Evolutionary conservation across 2,113 vertebrate species (phyloP), one percentile per base, ranked within the genome.

Genomic region (Vulpes ferrilata): DNA sequence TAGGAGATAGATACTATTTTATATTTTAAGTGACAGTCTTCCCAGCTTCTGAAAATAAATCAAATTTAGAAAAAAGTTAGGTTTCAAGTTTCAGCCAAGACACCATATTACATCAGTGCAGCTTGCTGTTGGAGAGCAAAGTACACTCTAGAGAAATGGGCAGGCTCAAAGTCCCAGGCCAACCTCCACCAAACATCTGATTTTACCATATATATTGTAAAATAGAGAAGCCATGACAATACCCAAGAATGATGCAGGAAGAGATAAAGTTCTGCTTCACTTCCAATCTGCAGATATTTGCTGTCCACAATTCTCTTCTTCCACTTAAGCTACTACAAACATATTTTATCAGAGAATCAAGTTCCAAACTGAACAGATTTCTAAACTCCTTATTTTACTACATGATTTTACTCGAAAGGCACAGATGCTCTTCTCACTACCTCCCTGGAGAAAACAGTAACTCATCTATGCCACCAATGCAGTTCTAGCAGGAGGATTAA

Each of bases 361-460:
- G 67, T 85, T 93, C 79, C 96, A 97, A 96, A 95, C 67, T 73
- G 60, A 88, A 87, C 73, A 93, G 89, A 88, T 92, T 93, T 95
- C 87, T 96, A 81, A 97, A 93, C 1, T 35, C 65, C 80, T 95
- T 83, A 43, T 95, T 96, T 93, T 81, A 97, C 85, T 88, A 88
- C 86, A 51, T 7, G 88, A 65, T 95, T 96, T 95, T 79, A 95
- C 90, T 92, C 13, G 6, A 88, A 86, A 95, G 59, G 74, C 87
- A 62, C 97, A 97, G 96, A 90, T 85, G 87, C 74, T 97, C 59
- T 67, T 88, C 94, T 93, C 78, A 83, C 76, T 71, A 17, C 90
- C 60, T 97, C 97, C 93, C 97, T 57, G 15, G 94, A 97, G 97
- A 82, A 97, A 97, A 95, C 89, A 92, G 80, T 93, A 97, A 98